Evolutionary conservation across 2,113 vertebrate species (phyloP), one percentile per base, ranked within the genome.

Genomic region (Lamprologus speciosus): DNA sequence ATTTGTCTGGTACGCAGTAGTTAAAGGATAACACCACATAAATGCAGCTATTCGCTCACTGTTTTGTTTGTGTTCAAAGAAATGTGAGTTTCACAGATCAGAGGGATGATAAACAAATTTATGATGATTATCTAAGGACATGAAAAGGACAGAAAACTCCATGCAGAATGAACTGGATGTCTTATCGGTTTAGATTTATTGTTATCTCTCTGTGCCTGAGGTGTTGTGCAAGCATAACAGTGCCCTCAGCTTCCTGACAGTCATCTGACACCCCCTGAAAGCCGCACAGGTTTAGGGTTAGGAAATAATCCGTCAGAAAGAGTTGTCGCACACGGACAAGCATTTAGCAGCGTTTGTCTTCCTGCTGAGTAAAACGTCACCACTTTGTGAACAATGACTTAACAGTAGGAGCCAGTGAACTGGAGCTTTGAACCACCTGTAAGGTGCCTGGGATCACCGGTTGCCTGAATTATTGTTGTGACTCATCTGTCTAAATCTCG

Each of bases 391-490:
- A 45, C 75, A 87, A 81, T 83, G 45, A 85, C 33, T 73, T 26
- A 14, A 78, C 13, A 19, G 54, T 21, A 50, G 82, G 37, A 90
- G 35, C 23, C 70, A 6, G 37, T 89, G 87, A 91, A 85, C 51
- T 80, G 70, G 33, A 92, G 78, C 68, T 26, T 19, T 88, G 88
- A 87, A 85, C 80, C 82, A 90, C 91, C 91, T 92, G 87, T 73
- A 82, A 65, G 83, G 84, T 85, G 65, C 68, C 81, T 87, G 85
- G 85, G 92, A 94, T 93, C 92, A 91, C 85, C 83, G 87, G 88
- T 93, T 95, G 91, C 91, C 90, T 94, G 88, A 92, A 91, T 88
- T 85, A 87, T 90, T 96, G 94, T 96, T 96, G 92, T 94, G 95
- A 95, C 95, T 95, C 40, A 85, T 58, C 84, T 87, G 89, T 90